Evolutionary conservation across 1,140 invertebrate species (phyloP), one percentile per base, ranked within the genome.

Genomic region (Leguminivora glycinivorella): DNA sequence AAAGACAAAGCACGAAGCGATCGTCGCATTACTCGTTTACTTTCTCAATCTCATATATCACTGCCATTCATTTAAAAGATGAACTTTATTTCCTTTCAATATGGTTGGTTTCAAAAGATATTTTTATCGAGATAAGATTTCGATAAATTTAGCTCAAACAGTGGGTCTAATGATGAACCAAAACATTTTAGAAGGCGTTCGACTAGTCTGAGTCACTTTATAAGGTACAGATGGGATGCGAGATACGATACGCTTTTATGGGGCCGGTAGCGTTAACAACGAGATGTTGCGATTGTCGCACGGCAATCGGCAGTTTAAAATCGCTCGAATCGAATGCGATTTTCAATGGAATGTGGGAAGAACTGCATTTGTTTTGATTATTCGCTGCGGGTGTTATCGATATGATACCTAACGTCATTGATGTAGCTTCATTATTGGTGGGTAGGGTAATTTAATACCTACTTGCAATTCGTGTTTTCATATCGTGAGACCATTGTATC

Each of bases 161-260:
- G 83, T 87, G 68, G 75, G 77, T 76, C 80, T 88, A 89, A 88
- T 90, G 85, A 89, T 87, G 85, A 89, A 85, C 88, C 80, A 90
- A 90, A 90, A 85, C 81, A 87, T 89, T 89, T 89, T 89, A 84
- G 85, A 87, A 78, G 81, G 75, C 68, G 67, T 75, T 78, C 73
- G 77, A 70, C 75, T 83, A 80, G 77, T 76, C 56, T 68, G 69
- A 63, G 52, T 71, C 60, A 66, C 82, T 86, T 77, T 86, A 83
- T 85, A 85, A 79, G 78, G 83, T 68, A 70, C 73, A 76, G 84
- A 88, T 88, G 78, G 74, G 68, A 73, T 67, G 80, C 60, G 25
- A 82, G 84, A 85, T 85, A 86, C 74, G 78, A 77, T 75, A 74
- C 52, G 77, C 84, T 83, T 89, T 85, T 85, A 85, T 87, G 83